phyloP scores from a whole-genome alignment of 1,140 invertebrate genomes.

The Brachionus plicatilis region DNA sequence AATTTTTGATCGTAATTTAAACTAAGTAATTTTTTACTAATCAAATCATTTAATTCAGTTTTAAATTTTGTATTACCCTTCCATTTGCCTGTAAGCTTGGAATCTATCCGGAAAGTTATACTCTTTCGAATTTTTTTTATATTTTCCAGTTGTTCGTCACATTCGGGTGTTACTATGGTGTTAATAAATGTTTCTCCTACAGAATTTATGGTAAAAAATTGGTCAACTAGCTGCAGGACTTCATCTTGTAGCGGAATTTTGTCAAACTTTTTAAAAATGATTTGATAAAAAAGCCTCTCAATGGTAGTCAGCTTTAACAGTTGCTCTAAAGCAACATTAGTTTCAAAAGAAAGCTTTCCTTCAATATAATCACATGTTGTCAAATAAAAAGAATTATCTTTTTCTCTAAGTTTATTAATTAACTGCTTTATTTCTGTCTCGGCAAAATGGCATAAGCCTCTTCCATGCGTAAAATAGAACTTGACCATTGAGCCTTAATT shows the following conservation, averaged over 20 bases:
- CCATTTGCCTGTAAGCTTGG: constrained; percentile 22
- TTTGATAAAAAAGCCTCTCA: background rate
- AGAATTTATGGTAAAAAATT: background rate
- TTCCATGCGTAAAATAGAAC: background rate
- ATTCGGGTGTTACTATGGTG: background rate
- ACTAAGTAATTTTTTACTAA: background rate
- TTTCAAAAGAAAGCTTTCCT: background rate
- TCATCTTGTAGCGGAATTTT: background rate
- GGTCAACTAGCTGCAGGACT: background rate
- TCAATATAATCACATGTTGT: background rate
- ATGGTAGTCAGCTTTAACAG: background rate
- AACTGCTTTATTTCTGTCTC: background rate
- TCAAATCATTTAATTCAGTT: background rate
- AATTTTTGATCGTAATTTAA: background rate
- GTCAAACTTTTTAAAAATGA: background rate
- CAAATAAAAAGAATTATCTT: background rate
- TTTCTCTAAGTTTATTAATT: background rate
- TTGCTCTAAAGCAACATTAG: background rate
- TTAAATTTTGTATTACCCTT: background rate
- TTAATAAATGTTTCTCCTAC: background rate
- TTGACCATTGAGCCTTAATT: background rate
- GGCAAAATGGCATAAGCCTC: background rate
- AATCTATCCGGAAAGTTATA: constrained; percentile 3
- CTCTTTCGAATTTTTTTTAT: background rate
- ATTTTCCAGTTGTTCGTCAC: background rate